Evolutionary conservation across 1,140 invertebrate genomes (phyloP).

Genomic region (Bombus pascuorum): DNA sequence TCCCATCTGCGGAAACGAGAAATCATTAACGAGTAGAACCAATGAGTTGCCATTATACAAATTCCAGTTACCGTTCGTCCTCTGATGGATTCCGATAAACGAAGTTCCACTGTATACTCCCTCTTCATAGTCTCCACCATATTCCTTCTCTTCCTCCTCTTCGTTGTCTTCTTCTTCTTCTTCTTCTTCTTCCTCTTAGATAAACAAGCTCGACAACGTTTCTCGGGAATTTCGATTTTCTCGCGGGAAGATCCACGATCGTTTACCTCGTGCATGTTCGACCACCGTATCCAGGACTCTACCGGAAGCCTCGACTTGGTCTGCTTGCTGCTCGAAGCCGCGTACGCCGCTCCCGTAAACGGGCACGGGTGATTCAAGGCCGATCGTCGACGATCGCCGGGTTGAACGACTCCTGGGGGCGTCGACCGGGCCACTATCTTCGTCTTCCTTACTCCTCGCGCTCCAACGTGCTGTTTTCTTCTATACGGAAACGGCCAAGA

Average conservation of each 20-base stretch:
- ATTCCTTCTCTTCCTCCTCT: background rate
- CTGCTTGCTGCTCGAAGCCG: slow-evolving; percentile 69
- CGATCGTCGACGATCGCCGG: slow-evolving; percentile 72
- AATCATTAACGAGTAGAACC: background rate
- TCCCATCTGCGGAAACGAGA: background rate
- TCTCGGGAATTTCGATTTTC: background rate
- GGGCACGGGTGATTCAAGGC: slow-evolving; percentile 77
- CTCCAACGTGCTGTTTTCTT: slow-evolving; percentile 44
- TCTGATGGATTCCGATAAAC: background rate
- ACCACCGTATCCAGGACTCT: slow-evolving; percentile 56
- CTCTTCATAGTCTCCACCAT: background rate
- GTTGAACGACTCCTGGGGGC: slow-evolving; percentile 72
- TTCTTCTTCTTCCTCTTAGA: background rate
- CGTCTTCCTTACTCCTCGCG: slow-evolving; percentile 4
- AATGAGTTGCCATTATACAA: background rate
- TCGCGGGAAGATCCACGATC: slow-evolving; percentile 20
- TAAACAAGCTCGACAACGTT: background rate
- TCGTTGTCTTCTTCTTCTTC: background rate
- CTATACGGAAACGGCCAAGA: slow-evolving; percentile 45
- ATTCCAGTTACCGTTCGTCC: background rate
- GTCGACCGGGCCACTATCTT: slow-evolving; percentile 63
- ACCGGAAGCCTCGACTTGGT: slow-evolving; percentile 73
- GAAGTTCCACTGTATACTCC: background rate
- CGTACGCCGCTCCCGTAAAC: slow-evolving; percentile 68
- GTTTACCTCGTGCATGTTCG: slow-evolving; percentile 45